Conservation (phyloP, 92 coral and sea anemone genomes). For the Virgularia gustaviana region DNA sequence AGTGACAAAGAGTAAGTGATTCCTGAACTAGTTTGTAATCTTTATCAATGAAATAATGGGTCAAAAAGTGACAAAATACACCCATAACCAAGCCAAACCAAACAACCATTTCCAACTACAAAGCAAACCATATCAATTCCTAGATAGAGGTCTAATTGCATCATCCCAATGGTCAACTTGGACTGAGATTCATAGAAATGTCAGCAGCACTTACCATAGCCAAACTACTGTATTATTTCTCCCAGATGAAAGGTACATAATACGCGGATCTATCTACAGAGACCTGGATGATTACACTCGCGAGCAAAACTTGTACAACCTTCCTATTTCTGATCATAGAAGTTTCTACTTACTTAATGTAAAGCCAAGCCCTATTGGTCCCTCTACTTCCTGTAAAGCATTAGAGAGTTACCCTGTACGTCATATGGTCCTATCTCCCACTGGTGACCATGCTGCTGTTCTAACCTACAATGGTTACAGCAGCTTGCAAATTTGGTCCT, state of each 20-base stretch:
- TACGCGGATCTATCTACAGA: slow-evolving; percentile 2
- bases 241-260: neutral
- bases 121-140: neutral
- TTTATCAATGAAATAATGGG: slow-evolving; percentile 26
- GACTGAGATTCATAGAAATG: neutral
- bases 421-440: neutral
- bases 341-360: neutral
- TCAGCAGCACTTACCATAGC: no score
- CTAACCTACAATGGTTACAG: slow-evolving; percentile 21
- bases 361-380: neutral
- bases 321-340: neutral
- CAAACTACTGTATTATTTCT: slow-evolving; percentile 6
- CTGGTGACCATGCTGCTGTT: neutral
- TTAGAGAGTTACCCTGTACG: neutral
- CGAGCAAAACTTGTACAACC: neutral
- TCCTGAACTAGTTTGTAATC: no score
- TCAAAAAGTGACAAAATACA: neutral
- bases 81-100: neutral
- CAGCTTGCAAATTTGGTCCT: slow-evolving; percentile 5
- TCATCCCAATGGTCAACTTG: neutral
- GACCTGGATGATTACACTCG: neutral
- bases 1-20: no score
- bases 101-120: neutral
- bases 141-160: neutral
- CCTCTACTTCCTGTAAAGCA: no score